Conservation (phyloP, 30 jellyfish, hydroid and myxozoan genomes). For the Catostylus mosaicus region DNA sequence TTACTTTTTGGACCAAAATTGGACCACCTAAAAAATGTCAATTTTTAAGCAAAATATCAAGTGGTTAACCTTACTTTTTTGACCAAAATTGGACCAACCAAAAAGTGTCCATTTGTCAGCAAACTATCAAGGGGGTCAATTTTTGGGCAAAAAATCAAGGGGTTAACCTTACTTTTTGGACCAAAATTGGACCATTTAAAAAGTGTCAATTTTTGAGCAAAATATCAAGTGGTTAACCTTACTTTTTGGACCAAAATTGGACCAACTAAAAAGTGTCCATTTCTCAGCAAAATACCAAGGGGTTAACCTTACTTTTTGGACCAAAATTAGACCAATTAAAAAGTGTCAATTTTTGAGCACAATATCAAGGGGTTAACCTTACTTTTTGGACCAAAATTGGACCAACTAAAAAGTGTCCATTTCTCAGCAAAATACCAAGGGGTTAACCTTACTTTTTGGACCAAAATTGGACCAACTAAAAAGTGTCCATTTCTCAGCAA, state of each 20-base stretch:
- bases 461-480: neutral
- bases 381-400: neutral
- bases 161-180: no score
- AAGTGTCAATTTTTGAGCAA: no score
- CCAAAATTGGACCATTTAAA: no score
- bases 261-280: no score
- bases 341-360: neutral
- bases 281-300: neutral
- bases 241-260: neutral
- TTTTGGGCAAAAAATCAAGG: no score
- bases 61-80: neutral
- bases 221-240: no score
- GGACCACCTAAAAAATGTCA: neutral
- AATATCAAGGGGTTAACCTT: neutral
- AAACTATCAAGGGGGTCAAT: no score
- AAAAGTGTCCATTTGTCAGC: no score
- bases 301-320: neutral
- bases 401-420: neutral
- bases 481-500: neutral
- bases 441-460: neutral
- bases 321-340: neutral
- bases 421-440: neutral
- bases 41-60: neutral
- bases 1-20: neutral
- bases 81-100: neutral